These are phyloP conservation scores for Orius insidiosus DNA, from an alignment of 1,140 invertebrate species.

Conservation along the genomic window DNA sequence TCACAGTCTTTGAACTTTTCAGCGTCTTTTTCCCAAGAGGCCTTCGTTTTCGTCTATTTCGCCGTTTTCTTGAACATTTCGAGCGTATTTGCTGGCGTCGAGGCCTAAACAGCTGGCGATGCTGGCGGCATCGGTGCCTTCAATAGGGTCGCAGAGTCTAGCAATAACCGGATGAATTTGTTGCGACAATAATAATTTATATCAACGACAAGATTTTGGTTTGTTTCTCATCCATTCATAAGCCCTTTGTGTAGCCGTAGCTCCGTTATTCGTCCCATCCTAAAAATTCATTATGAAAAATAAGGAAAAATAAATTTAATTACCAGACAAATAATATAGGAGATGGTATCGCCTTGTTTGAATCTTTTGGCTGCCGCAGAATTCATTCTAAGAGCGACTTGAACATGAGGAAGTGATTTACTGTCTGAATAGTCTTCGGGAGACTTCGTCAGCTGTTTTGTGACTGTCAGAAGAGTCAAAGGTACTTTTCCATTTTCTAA, in stretches of 20 bases:
- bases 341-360: constrained; percentile 83
- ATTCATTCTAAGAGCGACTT: constrained; percentile 79
- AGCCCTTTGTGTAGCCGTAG: constrained; percentile 82
- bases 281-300: constrained; percentile 22
- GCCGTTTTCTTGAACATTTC: constrained; percentile 23
- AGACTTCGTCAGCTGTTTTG: constrained; percentile 90
- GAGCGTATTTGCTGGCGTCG: constrained; percentile 31
- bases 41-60: constrained; percentile 32
- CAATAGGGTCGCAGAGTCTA: constrained; percentile 86
- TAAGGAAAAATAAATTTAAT: constrained; percentile 6
- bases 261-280: constrained; percentile 57
- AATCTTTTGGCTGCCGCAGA: constrained; percentile 59
- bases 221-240: constrained; percentile 85
- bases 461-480: constrained; percentile 66
- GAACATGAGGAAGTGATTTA: constrained; percentile 73
- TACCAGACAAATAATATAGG: constrained; percentile 86
- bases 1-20: constrained; percentile 63
- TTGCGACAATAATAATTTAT: constrained; percentile 66
- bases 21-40: constrained; percentile 33
- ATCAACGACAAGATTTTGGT: constrained; percentile 54
- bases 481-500: constrained; percentile 48
- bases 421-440: constrained; percentile 84
- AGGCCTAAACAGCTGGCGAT: constrained; percentile 70
- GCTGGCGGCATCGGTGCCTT: constrained; percentile 75
- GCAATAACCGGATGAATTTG: constrained; percentile 90